Percentiles rank a stretch among this genome's conserved stretches.
Evolutionary conservation across 1,140 invertebrate genomes (phyloP).

Genomic region (Drosophila lowei): DNA sequence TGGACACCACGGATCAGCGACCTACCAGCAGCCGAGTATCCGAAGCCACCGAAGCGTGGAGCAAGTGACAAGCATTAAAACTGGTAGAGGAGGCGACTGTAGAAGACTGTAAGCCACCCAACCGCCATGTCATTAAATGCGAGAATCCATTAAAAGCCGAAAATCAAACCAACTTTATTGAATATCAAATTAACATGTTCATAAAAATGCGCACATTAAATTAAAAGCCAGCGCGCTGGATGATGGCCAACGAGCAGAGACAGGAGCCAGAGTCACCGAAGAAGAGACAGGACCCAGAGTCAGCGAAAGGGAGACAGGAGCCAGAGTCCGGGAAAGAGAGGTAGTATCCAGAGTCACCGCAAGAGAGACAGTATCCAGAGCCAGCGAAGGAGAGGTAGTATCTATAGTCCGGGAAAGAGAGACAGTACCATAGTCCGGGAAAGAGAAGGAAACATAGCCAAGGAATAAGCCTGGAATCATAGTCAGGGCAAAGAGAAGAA

Average conservation of each 20-base stretch:
- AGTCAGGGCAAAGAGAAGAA: neutral
- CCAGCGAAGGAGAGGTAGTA: no score
- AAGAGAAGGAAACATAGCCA: slow-evolving; percentile 3
- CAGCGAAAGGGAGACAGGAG: no score
- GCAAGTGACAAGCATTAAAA: slow-evolving; percentile 9
- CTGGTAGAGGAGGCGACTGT: neutral
- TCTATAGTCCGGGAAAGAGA: neutral
- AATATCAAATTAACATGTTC: slow-evolving; percentile 82
- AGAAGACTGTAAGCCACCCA: slow-evolving; percentile 19
- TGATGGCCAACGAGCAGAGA: neutral
- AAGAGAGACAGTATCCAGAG: neutral
- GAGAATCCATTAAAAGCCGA: slow-evolving; percentile 78
- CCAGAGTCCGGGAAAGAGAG: no score
- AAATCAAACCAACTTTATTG: slow-evolving; percentile 82
- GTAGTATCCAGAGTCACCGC: no score
- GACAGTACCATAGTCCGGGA: neutral
- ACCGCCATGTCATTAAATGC: slow-evolving; percentile 72
- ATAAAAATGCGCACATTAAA: slow-evolving; percentile 81
- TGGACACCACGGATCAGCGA: neutral
- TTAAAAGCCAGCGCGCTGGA: slow-evolving; percentile 51
- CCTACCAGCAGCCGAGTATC: no score
- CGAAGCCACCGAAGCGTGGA: slow-evolving; percentile 56
- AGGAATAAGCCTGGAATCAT: no score
- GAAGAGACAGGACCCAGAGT: no score
- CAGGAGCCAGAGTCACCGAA: no score